Base-by-base conservation (phyloP, 2,888 invertebrate species). In the Sthenelais limicola region DNA sequence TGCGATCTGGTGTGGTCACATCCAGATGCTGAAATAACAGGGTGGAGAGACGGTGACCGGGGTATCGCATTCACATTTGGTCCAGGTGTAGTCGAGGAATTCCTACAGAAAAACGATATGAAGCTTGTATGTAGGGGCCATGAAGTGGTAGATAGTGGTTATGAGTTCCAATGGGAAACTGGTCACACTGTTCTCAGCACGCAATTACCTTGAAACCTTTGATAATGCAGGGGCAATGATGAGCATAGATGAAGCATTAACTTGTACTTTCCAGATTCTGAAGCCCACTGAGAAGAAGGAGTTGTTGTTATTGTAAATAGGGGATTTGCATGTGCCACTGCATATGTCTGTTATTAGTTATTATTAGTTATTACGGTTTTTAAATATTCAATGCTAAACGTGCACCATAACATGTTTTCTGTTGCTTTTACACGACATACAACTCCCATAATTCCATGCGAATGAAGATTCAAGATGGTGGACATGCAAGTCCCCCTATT, bases 261-360 rank as follows among this genome's bases (percentile, higher is more conserved):
- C 99, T 97, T 98, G 98, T 91, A 97, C 98, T 81, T 98, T 98
- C 91, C 98, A 98, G 98, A 99, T 99, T 85, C 90, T 99, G 89
- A 98, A 99, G 91, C 99, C 99, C 86, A 98, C 98, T 75, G 98
- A 99, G 91, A 99, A 98, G 90, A 99, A 99, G 90, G 94, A 98
- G 90, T 98, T 98, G n/a, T n/a, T n/a, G n/a, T n/a, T n/a, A n/a
- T n/a, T n/a, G n/a, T n/a, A n/a, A n/a, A n/a, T n/a, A n/a, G n/a
- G n/a, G n/a, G n/a, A n/a, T n/a, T n/a, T n/a, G n/a, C n/a, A n/a
- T n/a, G n/a, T n/a, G n/a, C n/a, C n/a, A n/a, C n/a, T n/a, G n/a
- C n/a, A n/a, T n/a, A n/a, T n/a, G n/a, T n/a, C n/a, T n/a, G n/a
- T n/a, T n/a, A n/a, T n/a, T n/a, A n/a, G n/a, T n/a, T n/a, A n/a